Conservation (phyloP, 2,113 vertebrate species). For the Cavia porcellus region DNA sequence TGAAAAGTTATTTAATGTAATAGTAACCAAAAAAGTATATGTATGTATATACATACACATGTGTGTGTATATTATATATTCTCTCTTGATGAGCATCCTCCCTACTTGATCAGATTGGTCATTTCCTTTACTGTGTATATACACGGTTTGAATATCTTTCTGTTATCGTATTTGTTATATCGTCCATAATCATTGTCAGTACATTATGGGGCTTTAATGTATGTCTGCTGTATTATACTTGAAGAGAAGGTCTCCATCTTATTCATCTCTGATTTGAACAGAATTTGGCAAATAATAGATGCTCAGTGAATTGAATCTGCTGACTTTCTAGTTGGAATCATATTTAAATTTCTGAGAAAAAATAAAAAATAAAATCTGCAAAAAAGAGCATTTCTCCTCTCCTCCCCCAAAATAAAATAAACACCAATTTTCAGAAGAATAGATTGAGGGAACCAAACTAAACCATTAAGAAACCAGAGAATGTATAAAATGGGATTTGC, state of each 20-base stretch:
- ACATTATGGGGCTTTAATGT: neutral
- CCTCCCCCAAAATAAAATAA: neutral
- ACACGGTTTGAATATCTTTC: neutral
- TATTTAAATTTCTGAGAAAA: constrained; percentile 30
- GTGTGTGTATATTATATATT: neutral
- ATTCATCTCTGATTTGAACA: constrained; percentile 19
- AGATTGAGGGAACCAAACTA: neutral
- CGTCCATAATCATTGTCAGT: neutral
- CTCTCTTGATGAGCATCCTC: neutral
- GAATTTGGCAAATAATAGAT: constrained; percentile 5
- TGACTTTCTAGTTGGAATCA: neutral
- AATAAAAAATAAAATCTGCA: neutral
- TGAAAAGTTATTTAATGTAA: neutral
- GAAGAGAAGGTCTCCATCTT: neutral
- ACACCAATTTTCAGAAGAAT: neutral
- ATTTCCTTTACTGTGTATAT: neutral
- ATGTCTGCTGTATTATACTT: neutral
- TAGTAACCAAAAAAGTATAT: neutral
- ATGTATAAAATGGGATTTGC: neutral
- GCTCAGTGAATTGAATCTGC: constrained; percentile 15
- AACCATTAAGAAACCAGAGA: neutral
- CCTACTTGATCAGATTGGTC: neutral
- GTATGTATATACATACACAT: neutral
- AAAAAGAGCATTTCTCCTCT: neutral
- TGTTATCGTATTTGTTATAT: neutral